These are phyloP conservation scores for Oscheius onirici DNA, from an alignment of 2,888 invertebrate genomes.

Conservation along the genomic window DNA sequence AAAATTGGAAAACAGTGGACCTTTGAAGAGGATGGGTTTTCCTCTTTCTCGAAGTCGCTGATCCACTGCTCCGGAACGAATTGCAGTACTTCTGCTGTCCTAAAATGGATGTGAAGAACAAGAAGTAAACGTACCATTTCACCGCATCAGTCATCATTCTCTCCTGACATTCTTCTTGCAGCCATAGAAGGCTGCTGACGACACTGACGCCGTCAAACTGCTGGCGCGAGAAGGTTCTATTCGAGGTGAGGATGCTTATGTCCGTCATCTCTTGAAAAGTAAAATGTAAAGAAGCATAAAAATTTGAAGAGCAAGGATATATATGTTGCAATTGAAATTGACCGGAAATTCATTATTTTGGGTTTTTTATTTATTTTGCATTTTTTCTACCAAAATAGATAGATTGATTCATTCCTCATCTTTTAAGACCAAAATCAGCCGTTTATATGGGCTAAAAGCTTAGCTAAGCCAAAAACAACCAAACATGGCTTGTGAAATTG, in stretches of 20 bases:
- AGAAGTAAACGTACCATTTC: slow-evolving; percentile 58
- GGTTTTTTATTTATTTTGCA: too few relatives aligned
- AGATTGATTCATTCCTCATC: too few relatives aligned
- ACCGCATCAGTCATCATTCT: slow-evolving; percentile 49
- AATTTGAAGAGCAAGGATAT: background rate
- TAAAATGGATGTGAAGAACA: slow-evolving; percentile 13
- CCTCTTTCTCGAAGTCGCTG: background rate
- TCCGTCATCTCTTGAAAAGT: background rate
- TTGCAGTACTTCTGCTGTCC: slow-evolving; percentile 29
- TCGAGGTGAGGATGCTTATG: slow-evolving; percentile 2
- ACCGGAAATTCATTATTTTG: too few relatives aligned
- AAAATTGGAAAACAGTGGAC: background rate
- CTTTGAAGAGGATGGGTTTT: background rate
- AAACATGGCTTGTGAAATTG: too few relatives aligned
- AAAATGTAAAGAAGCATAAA: background rate
- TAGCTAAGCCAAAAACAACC: too few relatives aligned
- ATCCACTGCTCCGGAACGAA: slow-evolving; percentile 21
- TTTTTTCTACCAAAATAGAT: too few relatives aligned
- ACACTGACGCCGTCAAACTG: slow-evolving; percentile 6
- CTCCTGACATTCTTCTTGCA: slow-evolving; percentile 50
- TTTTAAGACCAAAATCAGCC: too few relatives aligned
- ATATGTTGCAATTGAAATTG: background rate
- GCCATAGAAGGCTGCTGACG: slow-evolving; percentile 56
- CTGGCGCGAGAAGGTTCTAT: background rate
- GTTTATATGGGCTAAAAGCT: too few relatives aligned